Evolutionary conservation across 2,113 vertebrate genomes (phyloP).

Genomic region (Spea multiplicata): DNA sequence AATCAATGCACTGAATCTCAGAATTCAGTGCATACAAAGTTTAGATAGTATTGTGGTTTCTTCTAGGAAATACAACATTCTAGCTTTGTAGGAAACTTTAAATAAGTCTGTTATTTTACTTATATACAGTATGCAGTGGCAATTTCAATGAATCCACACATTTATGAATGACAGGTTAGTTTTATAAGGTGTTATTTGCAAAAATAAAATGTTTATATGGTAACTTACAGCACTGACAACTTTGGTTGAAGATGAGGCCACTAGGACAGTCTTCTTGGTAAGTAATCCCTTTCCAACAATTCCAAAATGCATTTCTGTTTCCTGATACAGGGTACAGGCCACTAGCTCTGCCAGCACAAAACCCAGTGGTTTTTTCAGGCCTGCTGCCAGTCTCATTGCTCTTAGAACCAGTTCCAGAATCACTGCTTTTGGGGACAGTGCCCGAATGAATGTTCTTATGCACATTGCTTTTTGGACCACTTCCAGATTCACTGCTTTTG

Average conservation of each 20-base stretch:
- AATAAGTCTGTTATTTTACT: too few relatives aligned
- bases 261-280: constrained; percentile 47
- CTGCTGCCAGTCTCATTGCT: neutral
- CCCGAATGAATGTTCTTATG: neutral
- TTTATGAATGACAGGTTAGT: too few relatives aligned
- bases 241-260: constrained; percentile 59
- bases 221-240: constrained; percentile 70
- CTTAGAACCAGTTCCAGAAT: neutral
- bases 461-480: neutral
- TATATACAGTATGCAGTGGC: too few relatives aligned
- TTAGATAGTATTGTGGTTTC: too few relatives aligned
- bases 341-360: constrained; percentile 65
- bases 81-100: too few relatives aligned
- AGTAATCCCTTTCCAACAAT: constrained; percentile 53
- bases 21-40: too few relatives aligned
- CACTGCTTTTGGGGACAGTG: neutral
- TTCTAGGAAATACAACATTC: too few relatives aligned
- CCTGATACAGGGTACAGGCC: constrained; percentile 64
- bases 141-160: too few relatives aligned
- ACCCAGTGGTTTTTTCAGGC: constrained; percentile 21
- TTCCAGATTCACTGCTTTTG: neutral
- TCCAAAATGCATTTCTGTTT: constrained; percentile 63
- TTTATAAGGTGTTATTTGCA: too few relatives aligned
- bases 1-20: too few relatives aligned
- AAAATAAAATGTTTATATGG: constrained; percentile 45